These are phyloP conservation scores for Electrona antarctica DNA, from an alignment of 2,113 vertebrate species.

Conservation along the genomic window DNA sequence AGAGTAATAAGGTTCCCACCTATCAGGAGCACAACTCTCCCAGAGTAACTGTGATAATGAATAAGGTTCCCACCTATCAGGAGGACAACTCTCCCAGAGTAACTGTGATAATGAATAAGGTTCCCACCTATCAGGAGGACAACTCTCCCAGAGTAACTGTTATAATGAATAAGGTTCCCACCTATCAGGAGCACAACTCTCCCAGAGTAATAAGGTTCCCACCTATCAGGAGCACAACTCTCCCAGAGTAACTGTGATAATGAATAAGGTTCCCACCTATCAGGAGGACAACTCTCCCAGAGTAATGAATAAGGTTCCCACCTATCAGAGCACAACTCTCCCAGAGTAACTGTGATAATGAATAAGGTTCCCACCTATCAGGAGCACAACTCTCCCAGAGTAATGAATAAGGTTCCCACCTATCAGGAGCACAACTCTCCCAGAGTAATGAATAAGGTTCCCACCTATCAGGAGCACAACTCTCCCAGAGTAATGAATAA, in stretches of 20 bases:
- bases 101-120: constrained; percentile 36
- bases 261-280: constrained; percentile 18
- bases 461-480: too few species aligned
- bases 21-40: too few species aligned
- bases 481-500: constrained; percentile 42
- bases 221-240: too few species aligned
- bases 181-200: too few species aligned
- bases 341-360: constrained; percentile 40
- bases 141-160: too few species aligned
- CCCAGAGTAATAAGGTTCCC: constrained; percentile 18
- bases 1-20: constrained; percentile 19
- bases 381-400: too few species aligned
- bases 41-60: constrained; percentile 38
- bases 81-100: too few species aligned
- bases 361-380: constrained; percentile 18
- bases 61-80: constrained; percentile 19
- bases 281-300: too few species aligned
- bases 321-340: too few species aligned
- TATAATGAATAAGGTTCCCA: constrained; percentile 33
- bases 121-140: constrained; percentile 9
- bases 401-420: constrained; percentile 28
- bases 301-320: constrained; percentile 29
- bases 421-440: too few species aligned
- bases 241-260: constrained; percentile 43
- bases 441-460: constrained; percentile 33